A percentile compares a stretch with the other conserved stretches of the same genome.
Conservation (phyloP, 1,140 invertebrate species). For the Calephelis nemesis region DNA sequence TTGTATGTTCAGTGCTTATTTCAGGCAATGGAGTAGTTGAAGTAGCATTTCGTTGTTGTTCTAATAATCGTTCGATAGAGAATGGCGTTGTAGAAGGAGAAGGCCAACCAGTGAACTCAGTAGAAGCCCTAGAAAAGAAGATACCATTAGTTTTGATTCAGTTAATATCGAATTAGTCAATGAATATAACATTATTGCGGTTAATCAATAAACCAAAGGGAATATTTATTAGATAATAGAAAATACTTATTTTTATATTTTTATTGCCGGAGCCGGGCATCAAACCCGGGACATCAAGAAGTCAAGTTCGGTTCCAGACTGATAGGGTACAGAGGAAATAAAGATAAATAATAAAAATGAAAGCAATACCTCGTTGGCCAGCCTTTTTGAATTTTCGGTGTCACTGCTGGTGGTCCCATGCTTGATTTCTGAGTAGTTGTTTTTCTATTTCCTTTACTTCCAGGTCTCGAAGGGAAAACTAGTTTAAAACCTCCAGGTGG, state of each 20-base stretch:
- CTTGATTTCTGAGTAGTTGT: slow-evolving; percentile 80
- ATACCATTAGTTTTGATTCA: slow-evolving; percentile 10
- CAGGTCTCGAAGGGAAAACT: slow-evolving; percentile 89
- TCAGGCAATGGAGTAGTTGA: slow-evolving; percentile 71
- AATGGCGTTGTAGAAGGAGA: slow-evolving; percentile 91
- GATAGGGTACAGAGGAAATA: not conserved
- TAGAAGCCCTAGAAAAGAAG: slow-evolving; percentile 83
- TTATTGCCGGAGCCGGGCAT: no score
- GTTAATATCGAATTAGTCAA: not conserved
- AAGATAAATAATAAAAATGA: slow-evolving; percentile 4
- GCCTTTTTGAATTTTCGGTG: slow-evolving; percentile 87
- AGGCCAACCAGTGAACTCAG: slow-evolving; percentile 94
- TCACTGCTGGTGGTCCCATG: slow-evolving; percentile 67
- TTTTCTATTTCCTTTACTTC: slow-evolving; percentile 82
- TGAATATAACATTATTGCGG: no score
- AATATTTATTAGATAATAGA: no score
- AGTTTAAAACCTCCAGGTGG: slow-evolving; percentile 82
- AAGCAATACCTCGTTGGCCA: slow-evolving; percentile 86
- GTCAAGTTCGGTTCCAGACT: no score
- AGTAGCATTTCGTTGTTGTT: slow-evolving; percentile 84
- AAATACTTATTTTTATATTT: no score
- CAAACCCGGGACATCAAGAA: no score
- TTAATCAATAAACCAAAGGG: not conserved
- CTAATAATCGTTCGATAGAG: slow-evolving; percentile 89
- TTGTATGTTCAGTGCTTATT: slow-evolving; percentile 76